A percentile compares a stretch with the other conserved stretches of the same genome.
Evolutionary conservation across 2,888 invertebrate species (phyloP).

Genomic region (Leptinotarsa haldemani): DNA sequence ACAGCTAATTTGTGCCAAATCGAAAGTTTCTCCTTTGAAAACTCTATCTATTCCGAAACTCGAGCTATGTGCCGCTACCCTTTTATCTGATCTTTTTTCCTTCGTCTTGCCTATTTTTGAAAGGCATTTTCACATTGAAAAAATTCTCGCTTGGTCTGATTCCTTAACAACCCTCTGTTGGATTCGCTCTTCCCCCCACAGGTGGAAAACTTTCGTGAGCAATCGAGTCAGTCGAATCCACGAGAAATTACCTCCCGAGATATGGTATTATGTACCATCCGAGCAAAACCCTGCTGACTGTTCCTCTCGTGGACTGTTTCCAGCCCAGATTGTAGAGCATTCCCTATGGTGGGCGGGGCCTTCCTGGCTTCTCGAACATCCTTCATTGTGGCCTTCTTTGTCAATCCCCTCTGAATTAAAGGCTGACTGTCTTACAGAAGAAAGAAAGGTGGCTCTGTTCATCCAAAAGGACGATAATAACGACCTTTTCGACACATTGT

Average conservation of each 20-base stretch:
- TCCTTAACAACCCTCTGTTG: conserved; percentile 1
- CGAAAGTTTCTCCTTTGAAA: conserved; percentile 15
- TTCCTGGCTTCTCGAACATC: neutral
- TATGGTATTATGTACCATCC: too few relatives aligned
- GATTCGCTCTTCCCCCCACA: conserved; percentile 13
- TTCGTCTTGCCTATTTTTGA: neutral
- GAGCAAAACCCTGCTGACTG: neutral
- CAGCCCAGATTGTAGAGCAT: neutral
- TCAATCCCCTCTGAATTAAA: neutral
- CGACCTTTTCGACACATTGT: neutral
- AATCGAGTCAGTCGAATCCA: conserved; percentile 12
- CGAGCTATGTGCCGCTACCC: neutral
- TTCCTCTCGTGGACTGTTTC: neutral
- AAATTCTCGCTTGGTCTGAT: conserved; percentile 15
- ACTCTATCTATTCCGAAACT: neutral
- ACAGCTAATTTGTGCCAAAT: conserved; percentile 13
- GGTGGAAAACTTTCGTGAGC: conserved; percentile 5
- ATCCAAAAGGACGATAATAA: neutral
- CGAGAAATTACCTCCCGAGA: neutral
- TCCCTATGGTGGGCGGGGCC: neutral
- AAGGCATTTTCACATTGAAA: neutral
- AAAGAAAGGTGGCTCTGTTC: neutral
- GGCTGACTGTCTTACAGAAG: neutral
- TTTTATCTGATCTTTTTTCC: neutral
- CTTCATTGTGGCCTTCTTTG: neutral